A percentile compares a stretch with the other conserved stretches of the same genome.
These are phyloP conservation scores for Homalodisca vitripennis DNA, from an alignment of 1,140 invertebrate species.

Conservation along the genomic window DNA sequence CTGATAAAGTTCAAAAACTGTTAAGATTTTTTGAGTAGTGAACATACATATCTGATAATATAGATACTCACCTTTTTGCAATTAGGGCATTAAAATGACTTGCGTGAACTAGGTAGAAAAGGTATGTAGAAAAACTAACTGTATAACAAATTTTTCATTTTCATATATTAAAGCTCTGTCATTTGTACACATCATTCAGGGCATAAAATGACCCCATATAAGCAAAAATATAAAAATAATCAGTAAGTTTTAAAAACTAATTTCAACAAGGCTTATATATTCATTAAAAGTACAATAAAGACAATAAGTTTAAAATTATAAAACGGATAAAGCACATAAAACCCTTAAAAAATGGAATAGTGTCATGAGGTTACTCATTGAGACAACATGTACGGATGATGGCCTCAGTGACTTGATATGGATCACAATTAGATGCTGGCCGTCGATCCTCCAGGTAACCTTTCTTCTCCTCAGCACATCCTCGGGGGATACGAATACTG, in stretches of 20 bases:
- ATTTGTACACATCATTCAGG: too few relatives aligned
- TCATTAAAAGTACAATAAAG: background rate
- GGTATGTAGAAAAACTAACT: too few relatives aligned
- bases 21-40: too few relatives aligned
- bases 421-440: constrained; percentile 93
- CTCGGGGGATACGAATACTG: constrained; percentile 79
- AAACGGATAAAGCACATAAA: background rate
- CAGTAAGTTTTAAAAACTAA: background rate
- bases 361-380: constrained; percentile 53
- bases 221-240: constrained; percentile 1
- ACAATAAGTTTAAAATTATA: background rate
- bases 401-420: constrained; percentile 74
- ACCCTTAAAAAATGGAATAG: background rate
- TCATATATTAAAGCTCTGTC: too few relatives aligned
- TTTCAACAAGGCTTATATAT: too few relatives aligned
- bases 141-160: too few relatives aligned
- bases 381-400: constrained; percentile 69
- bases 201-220: background rate
- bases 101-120: too few relatives aligned
- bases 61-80: too few relatives aligned
- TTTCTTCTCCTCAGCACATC: constrained; percentile 80
- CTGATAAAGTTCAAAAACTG: too few relatives aligned
- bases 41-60: too few relatives aligned
- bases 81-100: too few relatives aligned
- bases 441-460: constrained; percentile 93